phyloP scores from a whole-genome alignment of 2,797 vertebrate genomes.

The Astyanax mexicanus region DNA sequence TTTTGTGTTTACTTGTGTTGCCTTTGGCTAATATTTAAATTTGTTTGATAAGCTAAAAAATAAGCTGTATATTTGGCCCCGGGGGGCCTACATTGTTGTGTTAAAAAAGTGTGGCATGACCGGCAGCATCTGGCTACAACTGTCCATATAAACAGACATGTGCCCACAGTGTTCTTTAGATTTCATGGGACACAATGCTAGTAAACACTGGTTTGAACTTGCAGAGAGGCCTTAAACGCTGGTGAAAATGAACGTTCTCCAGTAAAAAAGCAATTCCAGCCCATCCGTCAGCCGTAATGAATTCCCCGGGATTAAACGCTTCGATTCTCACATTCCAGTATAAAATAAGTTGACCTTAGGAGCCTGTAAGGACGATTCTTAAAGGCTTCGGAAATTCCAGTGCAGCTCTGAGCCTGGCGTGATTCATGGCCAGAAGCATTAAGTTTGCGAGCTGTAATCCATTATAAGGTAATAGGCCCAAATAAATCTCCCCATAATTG shows the following conservation, averaged over 20 bases:
- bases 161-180: no score
- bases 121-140: no score
- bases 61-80: no score
- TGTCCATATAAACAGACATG: no score
- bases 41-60: no score
- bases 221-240: no score
- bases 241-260: not conserved
- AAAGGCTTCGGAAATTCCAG: constrained; percentile 69
- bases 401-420: constrained; percentile 67
- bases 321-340: constrained; percentile 60
- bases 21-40: no score
- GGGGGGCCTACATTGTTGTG: no score
- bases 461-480: constrained; percentile 81
- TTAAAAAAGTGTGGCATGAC: no score
- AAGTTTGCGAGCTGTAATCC: constrained; percentile 81
- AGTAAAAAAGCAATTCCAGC: not conserved
- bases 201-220: no score
- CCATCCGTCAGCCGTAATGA: constrained; percentile 32
- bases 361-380: constrained; percentile 66
- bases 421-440: constrained; percentile 81
- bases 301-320: constrained; percentile 68
- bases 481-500: constrained; percentile 85
- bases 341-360: constrained; percentile 55
- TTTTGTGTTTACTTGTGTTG: no score
- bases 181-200: no score